These are phyloP conservation scores for Lamellibrachia columna DNA, from an alignment of 2,888 invertebrate genomes.

Conservation along the genomic window DNA sequence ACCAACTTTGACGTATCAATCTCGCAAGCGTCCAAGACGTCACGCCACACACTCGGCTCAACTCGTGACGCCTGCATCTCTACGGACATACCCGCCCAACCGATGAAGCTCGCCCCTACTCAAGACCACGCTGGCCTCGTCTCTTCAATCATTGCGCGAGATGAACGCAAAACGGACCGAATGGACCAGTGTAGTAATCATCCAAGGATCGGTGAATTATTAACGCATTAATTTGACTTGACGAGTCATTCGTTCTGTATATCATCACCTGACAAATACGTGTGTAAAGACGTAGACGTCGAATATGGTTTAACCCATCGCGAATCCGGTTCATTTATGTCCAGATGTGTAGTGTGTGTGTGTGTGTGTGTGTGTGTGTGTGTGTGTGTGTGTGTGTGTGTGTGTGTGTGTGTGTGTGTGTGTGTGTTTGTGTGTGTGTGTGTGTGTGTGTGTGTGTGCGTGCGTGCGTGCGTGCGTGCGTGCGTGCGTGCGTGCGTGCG, in stretches of 20 bases:
- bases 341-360: too few relatives aligned
- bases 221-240: background rate
- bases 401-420: too few relatives aligned
- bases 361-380: too few relatives aligned
- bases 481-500: too few relatives aligned
- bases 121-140: too few relatives aligned
- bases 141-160: background rate
- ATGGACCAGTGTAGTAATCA: background rate
- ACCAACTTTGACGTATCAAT: background rate
- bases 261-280: background rate
- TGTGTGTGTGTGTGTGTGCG: too few relatives aligned
- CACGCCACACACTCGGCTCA: background rate
- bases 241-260: slow-evolving; percentile 5
- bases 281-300: background rate
- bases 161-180: background rate
- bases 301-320: background rate
- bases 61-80: too few relatives aligned
- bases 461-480: too few relatives aligned
- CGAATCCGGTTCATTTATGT: too few relatives aligned
- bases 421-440: too few relatives aligned
- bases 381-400: too few relatives aligned
- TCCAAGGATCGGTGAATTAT: background rate
- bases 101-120: background rate
- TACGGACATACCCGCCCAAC: too few relatives aligned
- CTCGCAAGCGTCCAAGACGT: background rate